Conservation (phyloP, 1,140 invertebrate genomes). For the Branchinecta lynchi region DNA sequence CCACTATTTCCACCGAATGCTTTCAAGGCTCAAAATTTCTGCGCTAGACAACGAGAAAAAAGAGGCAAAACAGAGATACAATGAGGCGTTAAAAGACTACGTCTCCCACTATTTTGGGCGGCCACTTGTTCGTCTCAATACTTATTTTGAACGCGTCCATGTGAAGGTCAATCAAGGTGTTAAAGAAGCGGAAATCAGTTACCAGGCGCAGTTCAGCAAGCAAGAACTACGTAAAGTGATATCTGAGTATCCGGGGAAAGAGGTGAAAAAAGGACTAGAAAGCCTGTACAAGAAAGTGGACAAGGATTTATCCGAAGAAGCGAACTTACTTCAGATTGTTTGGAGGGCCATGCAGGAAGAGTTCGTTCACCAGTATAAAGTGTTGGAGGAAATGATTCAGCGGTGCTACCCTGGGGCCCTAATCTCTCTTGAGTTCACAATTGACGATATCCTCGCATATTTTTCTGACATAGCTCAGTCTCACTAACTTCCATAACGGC, state of each 20-base stretch:
- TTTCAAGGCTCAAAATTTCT: constrained; percentile 77
- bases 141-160: constrained; percentile 91
- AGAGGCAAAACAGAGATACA: constrained; percentile 80
- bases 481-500: constrained; percentile 41
- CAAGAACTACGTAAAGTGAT: constrained; percentile 91
- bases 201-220: constrained; percentile 93
- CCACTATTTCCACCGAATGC: constrained; percentile 73
- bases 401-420: constrained; percentile 92
- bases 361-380: constrained; percentile 92
- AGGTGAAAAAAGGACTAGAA: constrained; percentile 90
- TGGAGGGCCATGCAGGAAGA: constrained; percentile 99
- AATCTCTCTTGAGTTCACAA: constrained; percentile 87
- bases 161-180: constrained; percentile 77
- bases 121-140: constrained; percentile 87
- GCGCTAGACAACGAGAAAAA: constrained; percentile 74
- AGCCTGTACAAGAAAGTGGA: constrained; percentile 92
- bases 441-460: constrained; percentile 84
- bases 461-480: constrained; percentile 98
- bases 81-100: constrained; percentile 74
- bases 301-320: constrained; percentile 89
- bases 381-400: constrained; percentile 80
- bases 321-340: constrained; percentile 86
- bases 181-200: constrained; percentile 92
- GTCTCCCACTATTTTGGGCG: constrained; percentile 87
- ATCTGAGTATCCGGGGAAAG: constrained; percentile 81